A percentile compares a stretch with the other conserved stretches of the same genome.
Evolutionary conservation across 2,113 vertebrate genomes (phyloP).

Genomic region (Clarias batrachus): DNA sequence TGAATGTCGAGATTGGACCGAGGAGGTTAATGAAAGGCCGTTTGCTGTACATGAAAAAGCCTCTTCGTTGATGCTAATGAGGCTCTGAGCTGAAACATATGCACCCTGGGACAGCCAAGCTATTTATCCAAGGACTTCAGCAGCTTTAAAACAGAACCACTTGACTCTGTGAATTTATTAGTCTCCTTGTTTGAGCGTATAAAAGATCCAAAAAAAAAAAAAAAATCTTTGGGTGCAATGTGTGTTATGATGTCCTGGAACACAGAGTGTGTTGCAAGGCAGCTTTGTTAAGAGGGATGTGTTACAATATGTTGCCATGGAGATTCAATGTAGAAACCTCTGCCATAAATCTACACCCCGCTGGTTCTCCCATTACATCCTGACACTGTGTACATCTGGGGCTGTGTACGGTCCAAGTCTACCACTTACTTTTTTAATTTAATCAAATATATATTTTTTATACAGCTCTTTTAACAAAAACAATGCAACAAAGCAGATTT

Average conservation of each 20-base stretch:
- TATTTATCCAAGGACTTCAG: constrained; percentile 27
- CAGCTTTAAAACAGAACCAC: constrained; percentile 28
- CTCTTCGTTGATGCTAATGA: constrained; percentile 43
- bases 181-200: neutral
- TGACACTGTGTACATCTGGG: neutral
- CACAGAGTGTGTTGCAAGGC: neutral
- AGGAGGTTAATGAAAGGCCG: constrained; percentile 43
- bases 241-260: neutral
- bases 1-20: constrained; percentile 35
- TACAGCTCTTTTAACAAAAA: too few relatives aligned
- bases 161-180: constrained; percentile 24
- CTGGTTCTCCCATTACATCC: neutral
- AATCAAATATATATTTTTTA: too few relatives aligned
- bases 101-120: constrained; percentile 5
- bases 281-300: neutral
- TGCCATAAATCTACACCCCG: neutral
- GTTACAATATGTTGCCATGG: neutral
- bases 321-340: neutral
- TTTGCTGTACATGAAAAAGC: constrained; percentile 40
- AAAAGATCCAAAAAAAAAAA: neutral
- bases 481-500: too few relatives aligned
- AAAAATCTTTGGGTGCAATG: neutral
- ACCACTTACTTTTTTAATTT: neutral
- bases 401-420: neutral
- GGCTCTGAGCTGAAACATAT: constrained; percentile 34